Base-by-base conservation (phyloP, 2,113 vertebrate species). In the Oophaga pumilio region DNA sequence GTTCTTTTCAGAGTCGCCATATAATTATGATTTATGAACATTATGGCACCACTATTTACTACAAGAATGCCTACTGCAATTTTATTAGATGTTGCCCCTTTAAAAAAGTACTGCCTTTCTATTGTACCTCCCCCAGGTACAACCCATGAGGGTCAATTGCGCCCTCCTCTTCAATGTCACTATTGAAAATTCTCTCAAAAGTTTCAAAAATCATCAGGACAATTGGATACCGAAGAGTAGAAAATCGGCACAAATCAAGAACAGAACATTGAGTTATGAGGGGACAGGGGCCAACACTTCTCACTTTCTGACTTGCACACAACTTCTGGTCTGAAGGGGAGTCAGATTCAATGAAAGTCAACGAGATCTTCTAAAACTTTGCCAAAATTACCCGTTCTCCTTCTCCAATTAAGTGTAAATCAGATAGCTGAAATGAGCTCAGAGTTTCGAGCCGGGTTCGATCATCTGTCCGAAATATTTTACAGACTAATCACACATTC, bases 381-480 rank as follows among this genome's bases (percentile, higher is more conserved):
- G 56, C 56, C 77, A 60, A 60, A 80, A 80, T 80, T 33, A 59
- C 53, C 53, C 17, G 24, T 80, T 60, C 77, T 20, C 77, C 77
- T 80, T 59, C 56, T 59, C 53, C 56, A 59, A 60, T 60, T 60
- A 80, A 20, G 57, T 80, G 71, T 80, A 80, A 80, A 80, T 60
- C 77, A 80, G 24, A 60, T 28, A 57, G n/a, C 11, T 17, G 76
- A 57, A 78, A 78, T 57, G 76, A 78, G 76, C 76, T 57, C 57
- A 78, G 24, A 80, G 77, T 8, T 56, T 14, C 15, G 56, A 6
- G 77, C 53, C 14, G 26, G 24, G 24, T 80, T 80, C 77, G 77
- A 80, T 80, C 77, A 28, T 57, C 77, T 59, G 80, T 82, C 80
- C 59, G 80, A 82, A 82, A 68, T 82, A 82, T 82, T 82, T 82